Evolutionary conservation across 2,888 invertebrate genomes (phyloP), one percentile per base, ranked within the genome.

Genomic region (Liodrosophila aerea): DNA sequence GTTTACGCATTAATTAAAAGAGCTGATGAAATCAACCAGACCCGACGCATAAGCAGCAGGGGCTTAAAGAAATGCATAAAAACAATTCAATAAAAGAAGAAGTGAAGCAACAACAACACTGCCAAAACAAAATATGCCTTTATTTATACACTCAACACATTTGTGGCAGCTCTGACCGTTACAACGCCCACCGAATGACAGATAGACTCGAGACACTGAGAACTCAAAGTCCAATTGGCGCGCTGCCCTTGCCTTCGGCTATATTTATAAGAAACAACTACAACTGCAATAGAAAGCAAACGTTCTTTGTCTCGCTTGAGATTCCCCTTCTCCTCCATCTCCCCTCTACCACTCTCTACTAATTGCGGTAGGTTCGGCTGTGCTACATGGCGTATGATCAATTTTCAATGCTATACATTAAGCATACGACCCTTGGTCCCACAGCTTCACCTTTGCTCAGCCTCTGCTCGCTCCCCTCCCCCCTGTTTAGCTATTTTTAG

Each of bases 11-110:
- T 76, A 76, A 78, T 85, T 83, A 85, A 85, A 84, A 77, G 53
- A 34, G 82, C 82, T 85, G 85, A 85, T 84, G 85, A 85, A 85
- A 85, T 85, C 72, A 54, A 53, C 54, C 63, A 74, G 72, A 67
- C 62, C 41, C 43, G 31, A 36, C 70, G 67, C 85, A 85, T 85
- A 84, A 84, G 85, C 66, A 56, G 41, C 37, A n/a, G n/a, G 2
- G 5, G 31, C 37, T 43, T 31, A 39, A 45, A n/a, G 11, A 27
- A 33, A 27, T 44, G 51, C 60, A 66, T 13, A 27, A 15, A 43
- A 47, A 36, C 1, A 37, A 37, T 12, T 13, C 36, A 34, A 13
- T 22, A 4, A 50, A 62, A 29, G 41, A 27, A 11, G 9, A 12
- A 52, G 7, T 22, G 29, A 52, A 57, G 45, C 50, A 33, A 53